phyloP scores from a whole-genome alignment of 2,888 invertebrate genomes.

The Arctia plantaginis region DNA sequence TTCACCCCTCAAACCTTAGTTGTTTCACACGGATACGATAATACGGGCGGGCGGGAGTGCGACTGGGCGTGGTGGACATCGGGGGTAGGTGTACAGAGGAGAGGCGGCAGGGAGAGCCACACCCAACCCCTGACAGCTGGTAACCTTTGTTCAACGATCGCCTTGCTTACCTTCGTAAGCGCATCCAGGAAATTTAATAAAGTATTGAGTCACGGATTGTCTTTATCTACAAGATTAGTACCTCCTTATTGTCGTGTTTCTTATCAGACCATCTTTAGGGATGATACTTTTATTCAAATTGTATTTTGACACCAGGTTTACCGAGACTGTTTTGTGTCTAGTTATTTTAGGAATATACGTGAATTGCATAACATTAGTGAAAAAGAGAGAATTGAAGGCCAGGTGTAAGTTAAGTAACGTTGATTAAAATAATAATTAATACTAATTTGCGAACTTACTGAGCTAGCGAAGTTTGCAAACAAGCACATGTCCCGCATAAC shows the following conservation, averaged over 20 bases:
- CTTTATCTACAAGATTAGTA: slow-evolving; percentile 56
- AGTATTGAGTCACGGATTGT: slow-evolving; percentile 62
- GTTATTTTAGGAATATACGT: too few species aligned
- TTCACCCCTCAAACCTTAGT: slow-evolving; percentile 71
- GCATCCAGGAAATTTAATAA: slow-evolving; percentile 73
- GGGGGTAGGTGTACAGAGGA: slow-evolving; percentile 45
- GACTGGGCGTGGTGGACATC: slow-evolving; percentile 74
- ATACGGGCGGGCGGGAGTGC: slow-evolving; percentile 63
- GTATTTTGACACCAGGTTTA: not conserved
- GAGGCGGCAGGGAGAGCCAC: slow-evolving; percentile 58
- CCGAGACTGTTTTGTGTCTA: not conserved
- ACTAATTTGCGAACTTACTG: not conserved
- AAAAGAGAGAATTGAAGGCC: not conserved
- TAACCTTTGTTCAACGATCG: slow-evolving; percentile 66
- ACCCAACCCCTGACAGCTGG: slow-evolving; percentile 75
- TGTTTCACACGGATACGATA: slow-evolving; percentile 80
- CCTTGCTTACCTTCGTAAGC: slow-evolving; percentile 68
- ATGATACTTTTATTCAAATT: not conserved
- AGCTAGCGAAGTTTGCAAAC: not conserved
- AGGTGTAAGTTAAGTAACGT: not conserved
- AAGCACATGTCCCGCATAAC: not conserved
- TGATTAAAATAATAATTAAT: not conserved
- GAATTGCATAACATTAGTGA: not conserved
- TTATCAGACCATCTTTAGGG: slow-evolving; percentile 19
- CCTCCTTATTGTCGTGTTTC: slow-evolving; percentile 24